Evolutionary conservation across 1,140 invertebrate species (phyloP).

Genomic region (Aporrectodea caliginosa): DNA sequence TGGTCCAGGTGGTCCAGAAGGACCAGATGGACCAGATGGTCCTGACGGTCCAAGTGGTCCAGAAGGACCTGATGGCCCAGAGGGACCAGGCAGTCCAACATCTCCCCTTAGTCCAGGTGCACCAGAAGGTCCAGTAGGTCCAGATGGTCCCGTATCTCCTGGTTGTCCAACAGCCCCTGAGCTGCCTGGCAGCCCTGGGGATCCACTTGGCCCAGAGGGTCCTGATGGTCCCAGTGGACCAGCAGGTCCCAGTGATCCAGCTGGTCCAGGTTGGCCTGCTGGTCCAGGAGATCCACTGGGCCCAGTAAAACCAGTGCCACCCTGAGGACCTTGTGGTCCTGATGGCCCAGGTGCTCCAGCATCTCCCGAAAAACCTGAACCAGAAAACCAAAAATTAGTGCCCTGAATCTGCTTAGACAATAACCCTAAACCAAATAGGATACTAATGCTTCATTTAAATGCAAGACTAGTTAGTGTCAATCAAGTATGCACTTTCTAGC

Average conservation of each 20-base stretch:
- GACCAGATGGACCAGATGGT: slow-evolving; percentile 60
- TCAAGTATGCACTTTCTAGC: too few relatives aligned
- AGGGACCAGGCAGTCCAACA: background rate
- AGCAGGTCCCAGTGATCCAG: slow-evolving; percentile 21
- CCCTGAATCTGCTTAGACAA: too few relatives aligned
- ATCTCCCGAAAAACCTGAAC: background rate
- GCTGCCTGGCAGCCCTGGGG: background rate
- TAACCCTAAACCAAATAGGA: too few relatives aligned
- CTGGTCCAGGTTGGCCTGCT: slow-evolving; percentile 17
- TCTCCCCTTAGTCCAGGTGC: background rate
- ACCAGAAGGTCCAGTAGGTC: background rate
- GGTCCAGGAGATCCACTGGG: slow-evolving; percentile 21
- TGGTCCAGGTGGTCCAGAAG: slow-evolving; percentile 16
- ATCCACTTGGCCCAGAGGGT: background rate
- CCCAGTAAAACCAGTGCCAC: slow-evolving; percentile 16
- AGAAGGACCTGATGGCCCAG: slow-evolving; percentile 24
- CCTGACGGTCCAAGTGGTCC: slow-evolving; percentile 54
- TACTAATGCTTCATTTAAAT: too few relatives aligned
- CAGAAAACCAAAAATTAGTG: too few relatives aligned
- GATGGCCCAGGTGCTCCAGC: slow-evolving; percentile 19
- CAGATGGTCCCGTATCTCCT: slow-evolving; percentile 19
- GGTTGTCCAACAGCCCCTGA: slow-evolving; percentile 36
- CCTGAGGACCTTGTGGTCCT: slow-evolving; percentile 18
- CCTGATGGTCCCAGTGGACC: background rate
- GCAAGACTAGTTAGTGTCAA: too few relatives aligned